Base-by-base conservation (phyloP, 2,113 vertebrate genomes). In the Centrocercus urophasianus region DNA sequence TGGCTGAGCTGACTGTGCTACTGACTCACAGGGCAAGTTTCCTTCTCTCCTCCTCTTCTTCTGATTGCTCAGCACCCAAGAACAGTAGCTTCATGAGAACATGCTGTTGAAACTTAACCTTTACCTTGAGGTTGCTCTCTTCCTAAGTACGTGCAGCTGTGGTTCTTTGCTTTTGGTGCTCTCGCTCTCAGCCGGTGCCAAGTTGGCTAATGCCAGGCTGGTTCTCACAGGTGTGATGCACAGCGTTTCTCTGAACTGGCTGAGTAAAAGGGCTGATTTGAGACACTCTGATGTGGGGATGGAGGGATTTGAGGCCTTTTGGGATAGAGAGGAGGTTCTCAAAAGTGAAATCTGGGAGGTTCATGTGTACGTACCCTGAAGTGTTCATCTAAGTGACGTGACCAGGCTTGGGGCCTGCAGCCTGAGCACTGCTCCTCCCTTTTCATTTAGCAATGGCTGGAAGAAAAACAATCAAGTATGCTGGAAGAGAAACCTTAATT, bases 401-500 rank as follows among this genome's bases (percentile, higher is more conserved):
- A 40, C 42, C 7, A 50, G 65, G 24, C 52, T 91, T 74, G 38
- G 60, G 94, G 71, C 64, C 69, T 91, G 81, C 83, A 88, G 85
- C 63, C 47, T 65, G 6, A 82, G 82, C 42, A 48, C 50, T 24
- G 34, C 89, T 93, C 70, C 83, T 91, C 80, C 94, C 77, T 82
- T 72, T 88, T 90, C 79, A 59, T 95, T 93, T 96, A 88, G 90
- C 2, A 63, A 81, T 93, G 88, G 57, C 93, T 96, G 70, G 88
- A 93, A 95, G 90, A 96, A 95, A 96, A 93, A 93, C 81, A 88
- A 93, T 91, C 84, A 93, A 94, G 80, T 86, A 60, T 75, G 86
- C 86, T 93, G 66, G 66, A 88, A 93, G 83, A 94, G 88, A 95
- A 95, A 93, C 94, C 86, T 89, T 90, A 95, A 95, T 96, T 95